These are phyloP conservation scores for Sympetrum striolatum DNA, from an alignment of 2,888 invertebrate species.

Conservation along the genomic window DNA sequence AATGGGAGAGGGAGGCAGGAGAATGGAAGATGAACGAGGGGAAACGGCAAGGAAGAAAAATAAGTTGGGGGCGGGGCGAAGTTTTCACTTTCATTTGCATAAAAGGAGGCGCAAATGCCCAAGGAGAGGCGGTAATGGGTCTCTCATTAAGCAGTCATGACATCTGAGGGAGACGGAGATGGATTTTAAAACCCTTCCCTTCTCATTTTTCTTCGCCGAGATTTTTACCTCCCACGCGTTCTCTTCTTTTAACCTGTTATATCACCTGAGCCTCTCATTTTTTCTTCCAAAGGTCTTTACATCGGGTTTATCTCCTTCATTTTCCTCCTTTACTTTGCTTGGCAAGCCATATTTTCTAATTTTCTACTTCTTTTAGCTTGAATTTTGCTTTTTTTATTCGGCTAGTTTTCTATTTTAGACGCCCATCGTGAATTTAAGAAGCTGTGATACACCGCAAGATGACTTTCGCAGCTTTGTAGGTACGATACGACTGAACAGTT, in stretches of 20 bases:
- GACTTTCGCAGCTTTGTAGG: too few relatives aligned
- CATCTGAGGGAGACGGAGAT: not conserved
- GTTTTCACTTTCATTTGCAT: slow-evolving; percentile 42
- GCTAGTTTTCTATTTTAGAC: too few relatives aligned
- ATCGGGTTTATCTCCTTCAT: not conserved
- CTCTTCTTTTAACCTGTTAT: not conserved
- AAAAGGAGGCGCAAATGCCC: slow-evolving; percentile 2
- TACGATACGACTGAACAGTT: too few relatives aligned
- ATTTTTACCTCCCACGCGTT: not conserved
- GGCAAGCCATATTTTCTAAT: not conserved
- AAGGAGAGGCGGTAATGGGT: slow-evolving; percentile 39
- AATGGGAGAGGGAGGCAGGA: not conserved
- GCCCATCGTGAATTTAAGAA: too few relatives aligned
- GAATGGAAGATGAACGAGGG: not conserved
- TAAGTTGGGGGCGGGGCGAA: not conserved
- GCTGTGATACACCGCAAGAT: too few relatives aligned
- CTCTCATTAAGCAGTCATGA: slow-evolving; percentile 33
- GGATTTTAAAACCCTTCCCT: slow-evolving; percentile 2
- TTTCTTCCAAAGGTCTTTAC: not conserved
- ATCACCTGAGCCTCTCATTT: not conserved
- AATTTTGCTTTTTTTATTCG: not conserved
- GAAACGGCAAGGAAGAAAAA: not conserved
- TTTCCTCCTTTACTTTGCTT: not conserved
- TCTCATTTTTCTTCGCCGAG: not conserved
- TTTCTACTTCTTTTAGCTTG: not conserved